phyloP scores from a whole-genome alignment of 2,797 vertebrate genomes.

The Anguilla marmorata region DNA sequence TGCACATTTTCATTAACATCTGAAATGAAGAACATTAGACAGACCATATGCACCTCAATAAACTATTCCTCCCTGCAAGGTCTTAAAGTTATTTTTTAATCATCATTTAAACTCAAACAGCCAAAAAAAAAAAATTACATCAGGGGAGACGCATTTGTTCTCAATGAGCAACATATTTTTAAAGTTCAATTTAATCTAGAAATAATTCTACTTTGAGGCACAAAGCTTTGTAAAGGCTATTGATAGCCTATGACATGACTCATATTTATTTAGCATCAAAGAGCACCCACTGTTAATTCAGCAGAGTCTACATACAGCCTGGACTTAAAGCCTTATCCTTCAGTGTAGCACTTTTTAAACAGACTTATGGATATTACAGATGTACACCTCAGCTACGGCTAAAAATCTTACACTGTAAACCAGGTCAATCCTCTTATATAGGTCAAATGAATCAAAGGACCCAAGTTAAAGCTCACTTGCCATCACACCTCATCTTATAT shows the following conservation, averaged over 20 bases:
- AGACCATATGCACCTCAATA: background rate
- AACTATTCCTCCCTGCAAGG: background rate
- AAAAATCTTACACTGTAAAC: background rate
- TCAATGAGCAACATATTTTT: no score
- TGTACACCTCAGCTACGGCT: background rate
- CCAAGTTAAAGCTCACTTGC: background rate
- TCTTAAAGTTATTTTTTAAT: background rate
- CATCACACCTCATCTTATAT: background rate
- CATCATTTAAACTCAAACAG: background rate
- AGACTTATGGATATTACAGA: background rate
- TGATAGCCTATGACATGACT: slow-evolving; percentile 11
- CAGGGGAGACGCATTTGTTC: no score
- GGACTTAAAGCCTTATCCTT: background rate
- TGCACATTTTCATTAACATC: background rate
- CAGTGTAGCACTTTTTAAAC: background rate
- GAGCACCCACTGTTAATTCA: background rate
- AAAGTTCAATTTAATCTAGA: no score
- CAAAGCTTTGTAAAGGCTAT: background rate
- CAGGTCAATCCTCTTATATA: slow-evolving; percentile 13
- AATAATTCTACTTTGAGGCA: background rate
- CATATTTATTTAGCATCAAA: background rate
- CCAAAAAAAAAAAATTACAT: background rate
- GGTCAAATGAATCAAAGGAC: slow-evolving; percentile 8
- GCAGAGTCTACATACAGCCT: background rate
- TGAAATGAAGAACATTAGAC: background rate